phyloP scores from a whole-genome alignment of 1,140 invertebrate species.

The Solenopsis invicta region DNA sequence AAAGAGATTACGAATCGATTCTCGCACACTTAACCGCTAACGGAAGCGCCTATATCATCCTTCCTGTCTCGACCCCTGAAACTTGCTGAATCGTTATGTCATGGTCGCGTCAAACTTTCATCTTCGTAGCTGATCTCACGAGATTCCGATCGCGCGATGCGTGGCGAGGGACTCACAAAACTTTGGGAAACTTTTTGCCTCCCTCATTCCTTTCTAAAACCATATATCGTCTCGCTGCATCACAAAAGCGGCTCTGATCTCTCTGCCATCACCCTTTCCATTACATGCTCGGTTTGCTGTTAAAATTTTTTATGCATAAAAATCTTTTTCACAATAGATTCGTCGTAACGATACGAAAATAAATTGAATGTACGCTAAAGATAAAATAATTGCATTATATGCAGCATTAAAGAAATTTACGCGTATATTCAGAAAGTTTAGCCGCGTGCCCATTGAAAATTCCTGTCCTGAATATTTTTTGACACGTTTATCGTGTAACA shows the following conservation, averaged over 20 bases:
- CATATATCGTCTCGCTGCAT: slow-evolving; percentile 2
- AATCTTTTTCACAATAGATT: slow-evolving; percentile 15
- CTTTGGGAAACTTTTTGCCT: slow-evolving; percentile 28
- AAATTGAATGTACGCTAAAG: neutral
- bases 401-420: neutral
- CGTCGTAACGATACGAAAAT: neutral
- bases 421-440: neutral
- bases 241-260: slow-evolving; percentile 27
- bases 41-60: slow-evolving; percentile 36
- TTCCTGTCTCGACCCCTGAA: slow-evolving; percentile 4
- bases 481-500: neutral
- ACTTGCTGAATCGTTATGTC: slow-evolving; percentile 36
- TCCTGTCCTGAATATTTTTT: neutral
- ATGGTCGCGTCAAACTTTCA: slow-evolving; percentile 24
- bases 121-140: slow-evolving; percentile 40
- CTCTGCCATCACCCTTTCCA: neutral
- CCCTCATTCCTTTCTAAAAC: neutral
- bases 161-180: neutral
- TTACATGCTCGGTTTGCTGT: neutral
- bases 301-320: slow-evolving; percentile 10
- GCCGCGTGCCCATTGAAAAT: neutral
- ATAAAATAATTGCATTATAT: neutral
- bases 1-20: slow-evolving; percentile 45
- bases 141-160: slow-evolving; percentile 41
- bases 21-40: neutral